Evolutionary conservation across 2,888 invertebrate genomes (phyloP).

Genomic region (Crepidodera aurea): DNA sequence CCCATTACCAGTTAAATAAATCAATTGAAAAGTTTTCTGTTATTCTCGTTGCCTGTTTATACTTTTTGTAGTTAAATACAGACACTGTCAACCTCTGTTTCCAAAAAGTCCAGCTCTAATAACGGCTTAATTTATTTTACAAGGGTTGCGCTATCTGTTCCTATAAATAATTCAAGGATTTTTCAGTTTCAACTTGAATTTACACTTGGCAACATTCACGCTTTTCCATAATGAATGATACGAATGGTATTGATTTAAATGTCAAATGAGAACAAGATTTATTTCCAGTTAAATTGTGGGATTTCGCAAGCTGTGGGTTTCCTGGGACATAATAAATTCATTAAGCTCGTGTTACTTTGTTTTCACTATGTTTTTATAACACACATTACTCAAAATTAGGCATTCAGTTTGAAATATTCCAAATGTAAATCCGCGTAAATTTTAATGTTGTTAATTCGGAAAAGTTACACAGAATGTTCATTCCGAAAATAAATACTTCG

Average conservation of each 20-base stretch:
- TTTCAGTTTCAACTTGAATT: constrained; percentile 27
- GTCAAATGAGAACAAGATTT: constrained; percentile 32
- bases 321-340: constrained; percentile 28
- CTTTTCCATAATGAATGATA: constrained; percentile 32
- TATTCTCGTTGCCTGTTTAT: not conserved
- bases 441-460: too few relatives aligned
- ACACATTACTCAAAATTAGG: not conserved
- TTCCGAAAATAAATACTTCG: too few relatives aligned
- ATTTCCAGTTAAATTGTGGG: constrained; percentile 31
- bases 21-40: not conserved
- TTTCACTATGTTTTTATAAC: constrained; percentile 1
- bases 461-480: too few relatives aligned
- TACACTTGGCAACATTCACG: constrained; percentile 32
- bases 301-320: constrained; percentile 29
- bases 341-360: constrained; percentile 14
- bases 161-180: constrained; percentile 30
- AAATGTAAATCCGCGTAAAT: not conserved
- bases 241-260: constrained; percentile 30
- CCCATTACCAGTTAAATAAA: not conserved
- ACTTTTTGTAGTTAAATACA: not conserved
- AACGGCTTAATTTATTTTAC: constrained; percentile 32
- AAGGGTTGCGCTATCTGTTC: constrained; percentile 22
- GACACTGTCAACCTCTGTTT: not conserved
- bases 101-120: constrained; percentile 11
- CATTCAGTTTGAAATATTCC: not conserved